These are phyloP conservation scores for Atethmia centrago DNA, from an alignment of 2,888 invertebrate species.

Conservation along the genomic window DNA sequence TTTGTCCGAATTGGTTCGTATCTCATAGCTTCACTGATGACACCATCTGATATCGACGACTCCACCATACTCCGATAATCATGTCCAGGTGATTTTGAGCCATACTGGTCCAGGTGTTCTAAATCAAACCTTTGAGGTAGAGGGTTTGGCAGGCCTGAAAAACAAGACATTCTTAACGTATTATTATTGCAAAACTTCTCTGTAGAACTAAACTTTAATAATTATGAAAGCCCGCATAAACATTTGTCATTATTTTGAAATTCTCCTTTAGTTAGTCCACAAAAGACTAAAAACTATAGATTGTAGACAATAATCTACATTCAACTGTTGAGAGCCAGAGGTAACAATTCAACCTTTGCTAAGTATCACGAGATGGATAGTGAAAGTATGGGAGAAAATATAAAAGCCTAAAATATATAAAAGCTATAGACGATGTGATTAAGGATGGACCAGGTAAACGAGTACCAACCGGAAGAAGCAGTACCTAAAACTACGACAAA, in stretches of 20 bases:
- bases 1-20: constrained; percentile 74
- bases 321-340: neutral
- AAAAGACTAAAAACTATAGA: neutral
- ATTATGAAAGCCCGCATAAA: neutral
- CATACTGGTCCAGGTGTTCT: constrained; percentile 71
- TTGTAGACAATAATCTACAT: neutral
- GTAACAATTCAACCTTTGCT: neutral
- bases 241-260: neutral
- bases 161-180: constrained; percentile 7
- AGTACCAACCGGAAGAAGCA: neutral
- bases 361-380: neutral
- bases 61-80: constrained; percentile 65
- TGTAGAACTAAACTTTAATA: neutral
- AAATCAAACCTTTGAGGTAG: constrained; percentile 59
- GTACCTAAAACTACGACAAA: neutral
- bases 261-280: neutral
- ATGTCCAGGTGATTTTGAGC: constrained; percentile 61
- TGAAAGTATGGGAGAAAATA: neutral
- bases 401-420: neutral
- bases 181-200: neutral
- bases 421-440: neutral
- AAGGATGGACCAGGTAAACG: neutral
- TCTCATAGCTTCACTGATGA: constrained; percentile 65
- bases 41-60: constrained; percentile 65
- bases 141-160: constrained; percentile 70